phyloP scores from a whole-genome alignment of 2,113 vertebrate species.

The Oreocharis arfaki region DNA sequence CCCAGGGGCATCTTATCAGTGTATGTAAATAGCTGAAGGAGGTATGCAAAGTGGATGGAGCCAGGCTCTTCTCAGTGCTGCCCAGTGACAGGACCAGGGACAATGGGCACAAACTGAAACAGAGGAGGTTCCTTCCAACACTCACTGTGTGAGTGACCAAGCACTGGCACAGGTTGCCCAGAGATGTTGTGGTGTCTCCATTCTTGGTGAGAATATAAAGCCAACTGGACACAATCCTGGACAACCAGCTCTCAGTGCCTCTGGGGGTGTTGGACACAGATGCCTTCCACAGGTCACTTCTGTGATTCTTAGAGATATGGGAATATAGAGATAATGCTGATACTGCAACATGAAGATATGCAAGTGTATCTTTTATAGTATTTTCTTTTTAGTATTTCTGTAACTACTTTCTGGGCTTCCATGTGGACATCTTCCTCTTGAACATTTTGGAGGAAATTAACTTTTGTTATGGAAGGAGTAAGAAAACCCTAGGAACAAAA shows the following conservation, averaged over 20 bases:
- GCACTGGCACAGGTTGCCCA: background rate
- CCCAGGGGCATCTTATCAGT: background rate
- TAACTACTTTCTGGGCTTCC: background rate
- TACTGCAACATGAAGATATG: background rate
- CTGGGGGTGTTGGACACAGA: background rate
- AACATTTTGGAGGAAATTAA: background rate
- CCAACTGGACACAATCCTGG: background rate
- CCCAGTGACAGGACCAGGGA: background rate
- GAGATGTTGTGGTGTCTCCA: background rate
- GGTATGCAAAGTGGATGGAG: background rate
- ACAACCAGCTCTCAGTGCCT: background rate
- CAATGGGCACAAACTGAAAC: rapidly evolving
- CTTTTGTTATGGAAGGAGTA: background rate
- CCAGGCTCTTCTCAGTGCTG: background rate
- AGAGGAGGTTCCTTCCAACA: background rate
- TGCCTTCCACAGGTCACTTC: background rate
- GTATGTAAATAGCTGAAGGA: background rate
- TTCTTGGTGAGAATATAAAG: background rate
- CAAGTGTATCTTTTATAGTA: background rate
- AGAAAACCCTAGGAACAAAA: background rate
- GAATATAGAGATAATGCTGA: background rate
- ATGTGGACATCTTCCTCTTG: background rate
- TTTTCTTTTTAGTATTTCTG: background rate
- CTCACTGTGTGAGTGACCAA: background rate
- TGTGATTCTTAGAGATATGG: background rate